phyloP scores from a whole-genome alignment of 2,797 vertebrate species.

The Rhinichthys osculus region DNA sequence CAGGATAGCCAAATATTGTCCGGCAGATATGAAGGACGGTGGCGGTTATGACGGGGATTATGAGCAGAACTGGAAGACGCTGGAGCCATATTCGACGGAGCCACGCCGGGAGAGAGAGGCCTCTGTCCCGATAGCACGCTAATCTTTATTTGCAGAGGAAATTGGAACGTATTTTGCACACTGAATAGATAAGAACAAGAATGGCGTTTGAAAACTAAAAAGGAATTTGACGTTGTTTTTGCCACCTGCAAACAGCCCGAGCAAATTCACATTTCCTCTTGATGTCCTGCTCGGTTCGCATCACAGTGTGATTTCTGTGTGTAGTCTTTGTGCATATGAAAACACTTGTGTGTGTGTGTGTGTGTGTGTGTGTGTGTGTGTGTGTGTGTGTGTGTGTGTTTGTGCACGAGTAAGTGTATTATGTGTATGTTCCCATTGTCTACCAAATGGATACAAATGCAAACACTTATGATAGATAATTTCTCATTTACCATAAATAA shows the following conservation, averaged over 20 bases:
- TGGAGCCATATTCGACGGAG: slow-evolving; percentile 62
- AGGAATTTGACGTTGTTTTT: slow-evolving; percentile 10
- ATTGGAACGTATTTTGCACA: slow-evolving; percentile 46
- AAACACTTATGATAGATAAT: not conserved
- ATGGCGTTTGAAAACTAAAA: slow-evolving; percentile 28
- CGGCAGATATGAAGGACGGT: slow-evolving; percentile 77
- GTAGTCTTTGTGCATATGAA: not conserved
- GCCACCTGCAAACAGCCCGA: slow-evolving; percentile 38
- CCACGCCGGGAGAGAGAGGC: slow-evolving; percentile 59
- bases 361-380: too few relatives aligned
- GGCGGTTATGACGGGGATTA: slow-evolving; percentile 51
- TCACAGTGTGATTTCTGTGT: slow-evolving; percentile 16
- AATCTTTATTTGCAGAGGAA: slow-evolving; percentile 64
- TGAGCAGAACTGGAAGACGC: slow-evolving; percentile 55
- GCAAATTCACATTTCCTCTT: slow-evolving; percentile 26
- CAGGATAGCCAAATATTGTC: slow-evolving; percentile 65
- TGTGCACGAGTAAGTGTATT: slow-evolving; percentile 47
- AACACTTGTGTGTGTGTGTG: slow-evolving; percentile 26
- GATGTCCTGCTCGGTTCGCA: not conserved
- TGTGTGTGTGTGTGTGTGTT: slow-evolving; percentile 46
- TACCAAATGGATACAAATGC: slow-evolving; percentile 20
- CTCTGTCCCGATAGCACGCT: slow-evolving; percentile 57
- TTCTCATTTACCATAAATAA: not conserved
- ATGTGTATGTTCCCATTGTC: slow-evolving; percentile 65
- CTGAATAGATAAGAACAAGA: slow-evolving; percentile 45